Base-by-base conservation (phyloP, 30 jellyfish, hydroid and myxozoan species). In the Chrysaora quinquecirrha region DNA sequence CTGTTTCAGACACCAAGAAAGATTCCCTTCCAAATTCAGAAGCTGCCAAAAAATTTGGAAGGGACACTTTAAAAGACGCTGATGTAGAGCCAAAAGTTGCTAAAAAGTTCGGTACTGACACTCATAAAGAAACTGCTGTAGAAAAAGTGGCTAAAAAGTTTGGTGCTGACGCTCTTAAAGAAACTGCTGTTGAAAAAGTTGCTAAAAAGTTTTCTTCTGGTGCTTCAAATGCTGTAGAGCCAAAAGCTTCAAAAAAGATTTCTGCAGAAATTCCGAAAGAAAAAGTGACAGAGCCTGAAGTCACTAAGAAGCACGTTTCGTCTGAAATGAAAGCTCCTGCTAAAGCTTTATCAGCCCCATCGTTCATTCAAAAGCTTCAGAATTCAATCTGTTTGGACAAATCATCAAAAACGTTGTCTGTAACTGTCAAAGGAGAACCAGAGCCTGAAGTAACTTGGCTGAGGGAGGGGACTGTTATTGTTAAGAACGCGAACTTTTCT, bases 381-480 rank as follows among this genome's bases (percentile, higher is more conserved):
- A 77, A 63, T 62, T 49, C 79, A 12, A 75, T 54, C 43, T 69
- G 76, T 19, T 48, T 23, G 10, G 96, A 88, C 24, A 76, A 76
- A 11, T 34, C 43, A 20, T 54, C 90, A 21, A 77, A 34, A 19
- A 52, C 83, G 14, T 47, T 95, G 10, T 61, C 80, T 7, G 90
- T 89, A 22, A 85, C 68, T 12, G 91, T 89, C 21, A 70, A 48
- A 21, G 99, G 96, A n/a, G 18, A 85, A 24, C 97, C 99, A 0
- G 84, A 64, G 16, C 99, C 97, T 32, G 96, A 61, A 22, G 72
- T 95, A 18, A 70, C 63, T 9, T 95, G 99, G 99, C 76, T 43
- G 60, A 85, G 72, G 47, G 70, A 87, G 58, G 90, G 80, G 0
- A 33, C 61, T 23, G 68, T 43, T 34, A 32, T 95, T 22, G 92